Evolutionary conservation across 2,113 vertebrate genomes (phyloP).

Genomic region (Pluvianellus socialis): DNA sequence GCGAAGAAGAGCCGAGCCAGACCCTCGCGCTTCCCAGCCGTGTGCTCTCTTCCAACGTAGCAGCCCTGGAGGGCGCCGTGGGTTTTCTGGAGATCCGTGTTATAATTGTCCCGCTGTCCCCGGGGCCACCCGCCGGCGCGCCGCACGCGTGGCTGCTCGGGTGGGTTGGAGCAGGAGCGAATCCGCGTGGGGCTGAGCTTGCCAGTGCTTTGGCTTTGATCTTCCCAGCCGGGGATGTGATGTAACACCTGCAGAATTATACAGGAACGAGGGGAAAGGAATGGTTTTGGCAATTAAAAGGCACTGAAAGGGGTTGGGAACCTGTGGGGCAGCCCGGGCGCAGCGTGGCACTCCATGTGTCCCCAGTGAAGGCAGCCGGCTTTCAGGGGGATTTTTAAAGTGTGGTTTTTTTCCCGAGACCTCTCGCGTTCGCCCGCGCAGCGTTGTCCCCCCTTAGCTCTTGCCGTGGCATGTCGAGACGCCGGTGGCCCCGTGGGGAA

Average conservation of each 20-base stretch:
- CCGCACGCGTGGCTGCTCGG: not conserved
- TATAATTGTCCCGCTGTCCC: not conserved
- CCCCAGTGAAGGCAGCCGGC: not conserved
- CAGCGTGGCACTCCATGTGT: accelerated
- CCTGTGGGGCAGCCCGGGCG: not conserved
- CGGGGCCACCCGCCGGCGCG: not conserved
- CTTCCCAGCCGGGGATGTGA: not conserved
- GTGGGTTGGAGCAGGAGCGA: not conserved
- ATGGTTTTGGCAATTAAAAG: not conserved
- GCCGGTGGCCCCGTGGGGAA: accelerated
- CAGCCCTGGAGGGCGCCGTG: accelerated
- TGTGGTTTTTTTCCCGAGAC: not conserved
- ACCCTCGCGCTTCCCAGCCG: accelerated
- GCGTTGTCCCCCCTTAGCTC: accelerated
- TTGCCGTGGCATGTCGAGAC: accelerated
- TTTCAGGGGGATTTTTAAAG: not conserved
- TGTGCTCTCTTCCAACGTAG: not conserved
- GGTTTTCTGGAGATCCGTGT: not conserved
- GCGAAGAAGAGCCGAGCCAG: not conserved
- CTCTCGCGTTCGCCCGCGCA: not conserved
- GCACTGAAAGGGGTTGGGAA: not conserved
- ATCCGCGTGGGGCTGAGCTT: not conserved
- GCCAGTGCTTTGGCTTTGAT: conserved; percentile 23
- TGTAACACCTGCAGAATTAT: conserved; percentile 40
- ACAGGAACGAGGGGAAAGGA: not conserved